A percentile compares a stretch with the other conserved stretches of the same genome.
These are phyloP conservation scores for Anastrepha ludens DNA, from an alignment of 1,140 invertebrate species.

Conservation along the genomic window DNA sequence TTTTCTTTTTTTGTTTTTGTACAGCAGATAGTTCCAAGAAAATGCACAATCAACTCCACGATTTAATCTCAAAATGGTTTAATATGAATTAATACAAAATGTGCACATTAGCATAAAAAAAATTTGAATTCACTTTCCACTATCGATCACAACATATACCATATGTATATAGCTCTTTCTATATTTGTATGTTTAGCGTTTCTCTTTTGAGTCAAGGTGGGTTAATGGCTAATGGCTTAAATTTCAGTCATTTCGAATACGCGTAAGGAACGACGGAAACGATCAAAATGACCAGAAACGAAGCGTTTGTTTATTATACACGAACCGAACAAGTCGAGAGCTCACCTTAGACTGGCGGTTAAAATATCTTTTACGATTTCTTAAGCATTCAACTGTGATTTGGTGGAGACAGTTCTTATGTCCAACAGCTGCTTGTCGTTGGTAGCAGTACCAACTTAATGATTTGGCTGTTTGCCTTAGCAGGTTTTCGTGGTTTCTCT, in stretches of 20 bases:
- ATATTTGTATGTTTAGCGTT: conserved; percentile 16
- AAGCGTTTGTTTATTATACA: conserved; percentile 33
- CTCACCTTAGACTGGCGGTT: conserved; percentile 72
- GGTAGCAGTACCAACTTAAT: background rate
- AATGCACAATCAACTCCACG: background rate
- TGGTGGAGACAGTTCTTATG: conserved; percentile 14
- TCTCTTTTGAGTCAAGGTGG: conserved; percentile 43
- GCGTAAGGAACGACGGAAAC: conserved; percentile 33
- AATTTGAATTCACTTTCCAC: conserved; percentile 41
- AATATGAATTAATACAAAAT: conserved; percentile 24
- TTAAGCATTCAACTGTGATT: conserved; percentile 66
- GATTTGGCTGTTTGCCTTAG: conserved; percentile 32
- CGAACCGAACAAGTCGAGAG: conserved; percentile 71
- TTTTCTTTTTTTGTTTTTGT: conserved; percentile 48
- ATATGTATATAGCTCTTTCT: background rate
- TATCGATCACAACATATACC: background rate
- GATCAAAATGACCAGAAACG: conserved; percentile 14
- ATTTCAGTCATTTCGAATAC: conserved; percentile 18
- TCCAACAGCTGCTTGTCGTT: conserved; percentile 44
- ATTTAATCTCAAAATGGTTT: conserved; percentile 50
- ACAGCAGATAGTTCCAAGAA: conserved; percentile 42
- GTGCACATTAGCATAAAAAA: conserved; percentile 31
- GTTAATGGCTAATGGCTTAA: background rate
- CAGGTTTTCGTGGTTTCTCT: conserved; percentile 37
- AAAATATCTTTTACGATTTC: conserved; percentile 72